Conservation (phyloP, 2,888 invertebrate genomes). For the Ernsta delagoae region DNA sequence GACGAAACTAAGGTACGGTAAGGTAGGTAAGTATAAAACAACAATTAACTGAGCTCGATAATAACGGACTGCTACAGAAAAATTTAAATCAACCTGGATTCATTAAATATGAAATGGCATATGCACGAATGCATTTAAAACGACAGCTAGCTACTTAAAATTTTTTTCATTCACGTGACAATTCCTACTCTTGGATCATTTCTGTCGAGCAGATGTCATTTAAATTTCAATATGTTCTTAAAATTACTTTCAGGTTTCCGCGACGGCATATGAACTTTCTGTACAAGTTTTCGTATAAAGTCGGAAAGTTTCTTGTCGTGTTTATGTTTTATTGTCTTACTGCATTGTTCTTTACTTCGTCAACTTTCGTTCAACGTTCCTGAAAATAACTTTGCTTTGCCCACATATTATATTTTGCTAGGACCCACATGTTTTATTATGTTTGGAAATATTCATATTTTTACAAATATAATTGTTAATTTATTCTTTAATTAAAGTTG, state of each 20-base stretch:
- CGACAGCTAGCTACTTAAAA: slow-evolving; percentile 7
- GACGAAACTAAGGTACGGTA: too few relatives aligned
- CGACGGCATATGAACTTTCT: slow-evolving; percentile 31
- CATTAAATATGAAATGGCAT: too few relatives aligned
- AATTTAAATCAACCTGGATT: too few relatives aligned
- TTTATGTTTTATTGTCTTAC: slow-evolving; percentile 33
- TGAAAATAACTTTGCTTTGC: slow-evolving; percentile 40
- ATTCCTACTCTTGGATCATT: slow-evolving; percentile 9
- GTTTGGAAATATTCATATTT: too few relatives aligned
- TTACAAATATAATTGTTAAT: too few relatives aligned
- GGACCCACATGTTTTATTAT: neutral
- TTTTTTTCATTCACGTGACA: slow-evolving; percentile 31
- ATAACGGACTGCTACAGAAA: too few relatives aligned
- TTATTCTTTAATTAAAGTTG: too few relatives aligned
- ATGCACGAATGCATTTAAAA: slow-evolving; percentile 4
- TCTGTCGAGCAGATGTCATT: slow-evolving; percentile 24
- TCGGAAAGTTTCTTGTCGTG: slow-evolving; percentile 28
- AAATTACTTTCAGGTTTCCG: slow-evolving; percentile 32
- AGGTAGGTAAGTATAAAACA: too few relatives aligned
- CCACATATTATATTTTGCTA: slow-evolving; percentile 48
- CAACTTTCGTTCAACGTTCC: slow-evolving; percentile 19
- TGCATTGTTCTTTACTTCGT: slow-evolving; percentile 35
- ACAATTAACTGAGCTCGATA: too few relatives aligned
- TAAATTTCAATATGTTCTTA: slow-evolving; percentile 36
- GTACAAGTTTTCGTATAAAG: slow-evolving; percentile 33